These are phyloP conservation scores for Aix galericulata DNA, from an alignment of 2,113 vertebrate species.

Conservation along the genomic window DNA sequence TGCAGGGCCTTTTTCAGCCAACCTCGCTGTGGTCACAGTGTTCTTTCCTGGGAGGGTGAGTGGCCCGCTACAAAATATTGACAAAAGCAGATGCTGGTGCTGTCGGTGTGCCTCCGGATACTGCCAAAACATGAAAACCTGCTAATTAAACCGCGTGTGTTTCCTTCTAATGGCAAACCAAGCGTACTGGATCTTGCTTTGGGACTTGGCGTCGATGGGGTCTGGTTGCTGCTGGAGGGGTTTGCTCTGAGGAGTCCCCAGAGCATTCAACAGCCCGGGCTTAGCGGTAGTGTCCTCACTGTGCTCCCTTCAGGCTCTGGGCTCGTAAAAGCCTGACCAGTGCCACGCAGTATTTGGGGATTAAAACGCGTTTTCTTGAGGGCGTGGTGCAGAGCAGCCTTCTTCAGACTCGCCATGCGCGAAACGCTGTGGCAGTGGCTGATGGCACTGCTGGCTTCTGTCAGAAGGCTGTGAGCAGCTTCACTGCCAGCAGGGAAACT, in stretches of 20 bases:
- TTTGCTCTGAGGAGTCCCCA: background rate
- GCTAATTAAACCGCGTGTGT: background rate
- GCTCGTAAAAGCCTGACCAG: rapidly evolving
- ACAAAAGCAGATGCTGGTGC: background rate
- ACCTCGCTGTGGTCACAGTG: background rate
- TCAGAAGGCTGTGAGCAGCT: background rate
- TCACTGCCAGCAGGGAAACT: background rate
- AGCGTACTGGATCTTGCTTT: background rate
- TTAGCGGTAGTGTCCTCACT: rapidly evolving
- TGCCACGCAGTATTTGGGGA: background rate
- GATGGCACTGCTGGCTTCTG: background rate
- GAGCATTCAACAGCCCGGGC: background rate
- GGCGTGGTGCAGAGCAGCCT: background rate
- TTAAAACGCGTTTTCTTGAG: background rate
- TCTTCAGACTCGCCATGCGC: background rate
- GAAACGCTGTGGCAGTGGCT: background rate
- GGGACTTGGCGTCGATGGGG: background rate
- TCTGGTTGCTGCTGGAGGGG: background rate
- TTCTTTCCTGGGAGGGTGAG: background rate
- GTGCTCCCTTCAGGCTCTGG: background rate
- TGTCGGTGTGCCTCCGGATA: background rate
- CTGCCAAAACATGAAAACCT: background rate
- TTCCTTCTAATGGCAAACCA: background rate
- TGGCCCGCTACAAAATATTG: background rate
- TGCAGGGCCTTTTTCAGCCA: background rate